Conservation (phyloP, 2,888 invertebrate species). For the Myopa tessellatipennis region DNA sequence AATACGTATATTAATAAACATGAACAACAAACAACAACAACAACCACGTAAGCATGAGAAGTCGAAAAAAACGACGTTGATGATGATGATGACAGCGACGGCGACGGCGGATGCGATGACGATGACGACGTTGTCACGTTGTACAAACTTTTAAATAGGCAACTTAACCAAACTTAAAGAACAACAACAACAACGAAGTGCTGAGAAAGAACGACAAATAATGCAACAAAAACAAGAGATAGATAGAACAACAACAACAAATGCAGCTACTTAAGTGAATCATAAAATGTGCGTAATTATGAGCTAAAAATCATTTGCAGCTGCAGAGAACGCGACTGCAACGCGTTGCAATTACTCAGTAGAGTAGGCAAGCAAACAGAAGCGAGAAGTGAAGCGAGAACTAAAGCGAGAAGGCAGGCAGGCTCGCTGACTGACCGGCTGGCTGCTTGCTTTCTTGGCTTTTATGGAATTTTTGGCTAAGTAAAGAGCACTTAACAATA, state of each 20-base stretch:
- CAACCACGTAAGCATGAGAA: not conserved
- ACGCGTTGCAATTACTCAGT: conserved; percentile 28
- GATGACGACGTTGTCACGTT: conserved; percentile 21
- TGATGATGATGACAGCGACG: not conserved
- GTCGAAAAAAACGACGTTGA: not conserved
- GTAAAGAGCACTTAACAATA: not conserved
- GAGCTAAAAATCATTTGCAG: conserved; percentile 46
- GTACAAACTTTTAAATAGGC: conserved; percentile 27
- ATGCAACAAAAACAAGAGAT: not conserved
- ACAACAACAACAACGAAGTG: not conserved
- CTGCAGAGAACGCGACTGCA: conserved; percentile 33
- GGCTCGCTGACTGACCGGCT: not conserved
- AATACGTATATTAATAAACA: not conserved
- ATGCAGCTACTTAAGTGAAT: conserved; percentile 37
- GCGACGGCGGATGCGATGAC: not conserved
- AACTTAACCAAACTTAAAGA: conserved; percentile 28
- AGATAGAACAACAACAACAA: conserved; percentile 17
- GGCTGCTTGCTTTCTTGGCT: not conserved
- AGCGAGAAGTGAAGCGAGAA: not conserved
- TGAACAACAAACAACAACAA: not conserved
- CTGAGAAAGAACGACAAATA: not conserved
- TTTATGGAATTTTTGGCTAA: conserved; percentile 35
- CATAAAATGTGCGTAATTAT: conserved; percentile 57
- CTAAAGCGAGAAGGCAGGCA: not conserved
- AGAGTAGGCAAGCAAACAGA: not conserved